Conservation (phyloP, 2,797 vertebrate species). For the Chloroceryle inda region DNA sequence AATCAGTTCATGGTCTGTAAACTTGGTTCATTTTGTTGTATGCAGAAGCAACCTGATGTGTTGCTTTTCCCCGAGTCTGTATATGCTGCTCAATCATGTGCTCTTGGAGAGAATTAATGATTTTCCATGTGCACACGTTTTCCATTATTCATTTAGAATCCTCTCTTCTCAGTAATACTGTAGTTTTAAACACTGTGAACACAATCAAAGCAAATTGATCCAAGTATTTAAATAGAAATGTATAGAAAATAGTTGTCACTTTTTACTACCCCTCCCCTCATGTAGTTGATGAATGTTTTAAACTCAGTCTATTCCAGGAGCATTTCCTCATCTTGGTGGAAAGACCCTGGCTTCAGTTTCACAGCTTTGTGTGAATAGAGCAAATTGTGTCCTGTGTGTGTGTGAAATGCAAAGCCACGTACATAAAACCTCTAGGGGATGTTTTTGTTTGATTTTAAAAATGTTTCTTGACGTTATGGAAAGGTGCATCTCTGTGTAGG, state of each 20-base stretch:
- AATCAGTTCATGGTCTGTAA: not conserved
- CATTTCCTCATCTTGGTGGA: not conserved
- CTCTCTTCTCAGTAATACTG: not conserved
- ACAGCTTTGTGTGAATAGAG: not conserved
- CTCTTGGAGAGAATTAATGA: not conserved
- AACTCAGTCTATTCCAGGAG: not conserved
- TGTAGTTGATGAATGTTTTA: not conserved
- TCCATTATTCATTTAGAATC: not conserved
- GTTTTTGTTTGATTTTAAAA: not conserved
- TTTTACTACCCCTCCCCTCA: not conserved
- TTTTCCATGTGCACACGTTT: fast-evolving
- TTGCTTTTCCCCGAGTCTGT: not conserved
- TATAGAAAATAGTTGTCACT: not conserved
- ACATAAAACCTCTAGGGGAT: not conserved
- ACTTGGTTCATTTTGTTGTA: not conserved
- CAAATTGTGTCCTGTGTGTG: not conserved
- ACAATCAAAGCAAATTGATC: not conserved
- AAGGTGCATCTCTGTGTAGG: not conserved
- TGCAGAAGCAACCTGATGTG: not conserved
- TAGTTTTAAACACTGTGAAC: not conserved
- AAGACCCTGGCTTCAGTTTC: not conserved
- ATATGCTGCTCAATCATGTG: not conserved
- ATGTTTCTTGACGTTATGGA: not conserved
- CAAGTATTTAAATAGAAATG: not conserved
- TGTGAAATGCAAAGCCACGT: not conserved